Base-by-base conservation (phyloP, 2,113 vertebrate species). In the Aegotheles bennettii region DNA sequence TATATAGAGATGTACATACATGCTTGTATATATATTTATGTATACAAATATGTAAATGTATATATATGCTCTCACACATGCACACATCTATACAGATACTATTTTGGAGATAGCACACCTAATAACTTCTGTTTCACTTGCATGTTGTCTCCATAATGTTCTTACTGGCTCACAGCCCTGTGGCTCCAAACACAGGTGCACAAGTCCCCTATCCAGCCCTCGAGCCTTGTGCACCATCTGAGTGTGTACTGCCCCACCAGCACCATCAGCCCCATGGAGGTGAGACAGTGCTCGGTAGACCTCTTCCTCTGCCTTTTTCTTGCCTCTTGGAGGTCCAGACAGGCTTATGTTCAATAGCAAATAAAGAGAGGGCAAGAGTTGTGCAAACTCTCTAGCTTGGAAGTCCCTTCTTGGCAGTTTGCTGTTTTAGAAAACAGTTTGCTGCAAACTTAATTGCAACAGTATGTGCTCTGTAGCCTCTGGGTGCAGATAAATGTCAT, bases 141-240 rank as follows among this genome's bases (percentile, higher is more conserved):
- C 1, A 0, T 13, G 4, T 69, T 90, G n/a, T 13, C 9, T 86
- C 40, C 28, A 85, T 16, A 67, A 51, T 6, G 5, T 14, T 36
- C 35, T 60, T n/a, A 28, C 5, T 19, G 36, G 31, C 7, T 61
- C 50, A 64, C 43, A 29, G 36, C 42, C 25, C 50, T 28, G 31
- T 18, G 25, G 18, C 36, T 29, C 35, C 47, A 80, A 54, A 40
- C 16, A 71, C 31, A 45, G 48, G 36, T 0, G 0, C 29, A 11
- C 3, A 19, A 35, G 16, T 33, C 33, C 7, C 9, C 7, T 42
- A 15, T 56, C 48, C 7, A 31, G 19, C 26, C 35, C 43, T 56
- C 36, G 42, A 89, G 11, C 16, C 59, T 63, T 0, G 0, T 16
- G 20, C 57, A 59, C 12, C 3, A 0, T 9, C 48, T n/a, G 15